Evolutionary conservation across 1,140 invertebrate genomes (phyloP), one percentile per base, ranked within the genome.

Genomic region (Solenopsis invicta): DNA sequence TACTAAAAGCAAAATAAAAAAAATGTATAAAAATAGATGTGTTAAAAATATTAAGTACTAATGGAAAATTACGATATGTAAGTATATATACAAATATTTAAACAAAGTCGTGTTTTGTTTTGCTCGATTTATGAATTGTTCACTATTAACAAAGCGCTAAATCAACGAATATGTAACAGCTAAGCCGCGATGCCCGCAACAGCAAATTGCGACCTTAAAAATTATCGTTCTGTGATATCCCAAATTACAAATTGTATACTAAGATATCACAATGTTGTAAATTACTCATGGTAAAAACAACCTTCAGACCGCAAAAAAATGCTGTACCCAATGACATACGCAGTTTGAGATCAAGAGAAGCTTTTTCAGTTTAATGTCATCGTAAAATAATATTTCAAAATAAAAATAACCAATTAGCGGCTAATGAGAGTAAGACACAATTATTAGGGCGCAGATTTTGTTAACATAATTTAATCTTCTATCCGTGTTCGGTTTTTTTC

Each of bases 231-330:
- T 41, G 77, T 54, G 64, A 69, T 69, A 69, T 81, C 77, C 54
- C 48, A 81, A 81, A 56, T 71, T 56, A 81, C 29, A 56, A 71
- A 71, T 71, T 81, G 21, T 29, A 69, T 21, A 54, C n/a, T 24
- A 54, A 71, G 21, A 71, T 56, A 69, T 71, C 56, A 56, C 64
- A 81, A 78, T 81, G 21, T 81, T 81, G 21, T 48, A 56, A 71
- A 54, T 56, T 81, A 16, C 21, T 71, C 34, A 41, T 54, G 62
- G 54, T 71, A 71, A 71, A 71, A 29, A 1, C 34, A 71, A 29
- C 29, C 5, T 12, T 71, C 45, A 78, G 41, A 77, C 13, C 29
- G 41, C 45, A 29, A 29, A 29, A 2, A 2, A 52, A 81, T 12
- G 9, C 16, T n/a, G 64, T 24, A 41, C 13, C 13, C 16, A 56